phyloP scores from a whole-genome alignment of 2,797 vertebrate genomes.

The Eulemur albifrons region DNA sequence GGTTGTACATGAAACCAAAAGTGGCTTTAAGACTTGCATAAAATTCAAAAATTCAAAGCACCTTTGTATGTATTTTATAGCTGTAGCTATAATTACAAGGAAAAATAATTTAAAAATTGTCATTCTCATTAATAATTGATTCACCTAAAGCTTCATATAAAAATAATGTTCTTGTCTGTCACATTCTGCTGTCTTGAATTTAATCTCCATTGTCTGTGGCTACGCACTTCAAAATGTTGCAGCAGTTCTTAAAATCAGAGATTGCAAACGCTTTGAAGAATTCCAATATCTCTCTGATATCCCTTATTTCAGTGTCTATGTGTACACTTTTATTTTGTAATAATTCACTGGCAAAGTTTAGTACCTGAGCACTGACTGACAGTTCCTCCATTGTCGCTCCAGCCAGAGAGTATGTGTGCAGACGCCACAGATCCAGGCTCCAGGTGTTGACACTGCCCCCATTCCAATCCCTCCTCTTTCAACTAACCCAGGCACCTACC shows the following conservation, averaged over 20 bases:
- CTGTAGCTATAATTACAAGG: background rate
- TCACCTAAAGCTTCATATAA: background rate
- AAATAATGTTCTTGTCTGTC: background rate
- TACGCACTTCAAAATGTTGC: background rate
- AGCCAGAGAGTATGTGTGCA: background rate
- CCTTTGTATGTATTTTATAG: background rate
- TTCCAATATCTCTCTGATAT: background rate
- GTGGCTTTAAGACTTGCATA: background rate
- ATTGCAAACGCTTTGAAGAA: background rate
- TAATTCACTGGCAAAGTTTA: background rate
- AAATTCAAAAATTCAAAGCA: constrained; percentile 20
- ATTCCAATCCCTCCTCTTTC: background rate
- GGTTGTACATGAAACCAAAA: background rate
- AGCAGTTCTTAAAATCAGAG: background rate
- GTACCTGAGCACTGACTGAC: background rate
- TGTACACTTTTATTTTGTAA: background rate
- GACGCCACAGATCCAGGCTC: background rate
- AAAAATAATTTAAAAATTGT: background rate
- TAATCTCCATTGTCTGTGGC: background rate
- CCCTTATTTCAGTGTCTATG: background rate
- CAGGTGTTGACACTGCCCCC: background rate
- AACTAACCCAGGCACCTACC: background rate
- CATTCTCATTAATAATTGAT: background rate
- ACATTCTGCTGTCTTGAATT: background rate
- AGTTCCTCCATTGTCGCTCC: background rate